These are phyloP conservation scores for Eurytoma californica DNA, from an alignment of 2,888 invertebrate genomes.

Conservation along the genomic window DNA sequence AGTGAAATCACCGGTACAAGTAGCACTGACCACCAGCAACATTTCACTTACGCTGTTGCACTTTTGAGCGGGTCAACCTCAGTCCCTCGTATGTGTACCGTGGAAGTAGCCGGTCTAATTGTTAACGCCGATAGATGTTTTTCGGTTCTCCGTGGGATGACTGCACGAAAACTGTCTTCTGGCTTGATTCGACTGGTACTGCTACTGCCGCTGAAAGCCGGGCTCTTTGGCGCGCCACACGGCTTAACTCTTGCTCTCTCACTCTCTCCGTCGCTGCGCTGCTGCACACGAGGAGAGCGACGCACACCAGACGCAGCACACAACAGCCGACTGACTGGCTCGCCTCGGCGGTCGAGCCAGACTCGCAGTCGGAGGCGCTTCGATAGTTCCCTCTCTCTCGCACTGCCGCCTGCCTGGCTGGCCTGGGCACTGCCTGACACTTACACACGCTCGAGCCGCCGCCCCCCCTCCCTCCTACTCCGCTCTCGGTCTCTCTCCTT, in stretches of 20 bases:
- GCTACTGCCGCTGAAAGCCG: not conserved
- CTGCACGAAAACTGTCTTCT: not conserved
- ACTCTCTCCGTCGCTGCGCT: constrained; percentile 54
- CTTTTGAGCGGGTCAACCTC: not conserved
- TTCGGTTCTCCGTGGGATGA: not conserved
- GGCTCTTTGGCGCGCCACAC: too few relatives aligned
- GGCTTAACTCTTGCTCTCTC: constrained; percentile 62
- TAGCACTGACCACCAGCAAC: not conserved
- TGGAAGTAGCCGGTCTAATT: too few relatives aligned
- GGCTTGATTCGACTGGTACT: not conserved
- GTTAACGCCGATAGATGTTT: not conserved
- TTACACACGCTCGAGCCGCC: constrained; percentile 7
- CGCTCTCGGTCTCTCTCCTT: constrained; percentile 15
- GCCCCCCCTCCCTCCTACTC: not conserved
- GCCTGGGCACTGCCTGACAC: constrained; percentile 52
- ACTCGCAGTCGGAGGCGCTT: constrained; percentile 54
- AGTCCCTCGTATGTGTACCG: too few relatives aligned
- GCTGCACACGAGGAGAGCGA: constrained; percentile 4
- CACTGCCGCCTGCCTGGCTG: constrained; percentile 55
- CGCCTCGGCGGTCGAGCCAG: constrained; percentile 55
- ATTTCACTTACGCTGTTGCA: not conserved
- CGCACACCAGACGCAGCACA: constrained; percentile 42
- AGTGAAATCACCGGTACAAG: too few relatives aligned
- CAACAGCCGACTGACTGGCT: constrained; percentile 51
- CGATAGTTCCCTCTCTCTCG: constrained; percentile 53